These are phyloP conservation scores for sheep (Ovis aries) DNA, from an alignment of 2,113 vertebrate species.

Conservation along the genomic window DNA sequence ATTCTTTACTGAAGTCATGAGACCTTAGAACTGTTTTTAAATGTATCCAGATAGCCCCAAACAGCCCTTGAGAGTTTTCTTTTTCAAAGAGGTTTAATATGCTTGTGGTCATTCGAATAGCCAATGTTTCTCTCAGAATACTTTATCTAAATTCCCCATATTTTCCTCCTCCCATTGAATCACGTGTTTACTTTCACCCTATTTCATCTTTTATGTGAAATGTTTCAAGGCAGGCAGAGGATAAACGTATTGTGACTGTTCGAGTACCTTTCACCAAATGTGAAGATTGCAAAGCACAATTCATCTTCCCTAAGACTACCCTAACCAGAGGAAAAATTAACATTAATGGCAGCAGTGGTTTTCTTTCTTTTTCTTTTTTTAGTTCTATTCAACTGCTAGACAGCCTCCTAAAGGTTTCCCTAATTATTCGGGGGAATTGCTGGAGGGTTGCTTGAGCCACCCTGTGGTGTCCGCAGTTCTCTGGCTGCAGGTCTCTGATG, in stretches of 20 bases:
- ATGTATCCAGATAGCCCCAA: background rate
- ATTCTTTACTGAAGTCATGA: background rate
- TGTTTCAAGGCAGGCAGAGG: background rate
- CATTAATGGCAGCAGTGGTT: background rate
- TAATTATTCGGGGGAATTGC: background rate
- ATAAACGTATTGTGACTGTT: background rate
- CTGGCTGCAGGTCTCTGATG: background rate
- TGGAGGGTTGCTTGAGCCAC: background rate
- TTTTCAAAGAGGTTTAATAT: slow-evolving; percentile 3
- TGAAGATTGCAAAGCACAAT: background rate
- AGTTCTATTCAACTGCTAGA: background rate
- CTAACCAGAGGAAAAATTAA: background rate
- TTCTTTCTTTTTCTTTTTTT: background rate
- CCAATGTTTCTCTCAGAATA: background rate
- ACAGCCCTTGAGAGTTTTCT: background rate
- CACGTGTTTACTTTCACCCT: background rate
- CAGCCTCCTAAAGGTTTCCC: background rate
- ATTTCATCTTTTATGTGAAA: background rate
- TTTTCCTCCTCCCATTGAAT: background rate
- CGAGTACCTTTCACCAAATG: background rate
- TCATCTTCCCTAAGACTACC: background rate
- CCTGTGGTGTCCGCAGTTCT: background rate
- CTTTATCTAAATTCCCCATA: background rate
- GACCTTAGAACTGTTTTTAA: background rate
- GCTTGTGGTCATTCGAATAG: background rate